Evolutionary conservation across 2,797 vertebrate species (phyloP).

Genomic region (Pantherophis vulpinus): DNA sequence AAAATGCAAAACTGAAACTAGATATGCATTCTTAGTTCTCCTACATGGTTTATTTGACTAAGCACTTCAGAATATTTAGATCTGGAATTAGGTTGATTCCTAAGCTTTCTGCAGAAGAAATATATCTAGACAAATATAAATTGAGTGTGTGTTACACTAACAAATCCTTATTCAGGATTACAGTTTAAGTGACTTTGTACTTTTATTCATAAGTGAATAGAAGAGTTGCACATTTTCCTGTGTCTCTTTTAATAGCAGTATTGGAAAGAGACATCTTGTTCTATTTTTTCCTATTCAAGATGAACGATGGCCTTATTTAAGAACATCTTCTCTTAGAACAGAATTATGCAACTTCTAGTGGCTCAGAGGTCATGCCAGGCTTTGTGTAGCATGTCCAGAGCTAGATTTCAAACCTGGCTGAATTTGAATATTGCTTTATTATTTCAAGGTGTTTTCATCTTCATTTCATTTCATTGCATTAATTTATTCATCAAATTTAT

Average conservation of each 20-base stretch:
- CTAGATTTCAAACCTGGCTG: neutral
- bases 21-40: neutral
- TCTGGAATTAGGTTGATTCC: accelerated
- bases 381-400: neutral
- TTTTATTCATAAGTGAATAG: neutral
- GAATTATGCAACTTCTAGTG: neutral
- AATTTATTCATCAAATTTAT: neutral
- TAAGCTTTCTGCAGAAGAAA: constrained; percentile 21
- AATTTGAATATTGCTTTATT: neutral
- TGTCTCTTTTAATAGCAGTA: neutral
- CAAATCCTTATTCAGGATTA: neutral
- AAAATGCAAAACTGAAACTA: neutral
- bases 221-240: too few relatives aligned
- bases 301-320: neutral
- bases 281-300: neutral
- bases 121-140: neutral
- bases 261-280: neutral
- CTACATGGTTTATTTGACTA: neutral
- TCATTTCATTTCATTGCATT: neutral
- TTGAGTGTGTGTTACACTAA: constrained; percentile 1
- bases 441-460: neutral
- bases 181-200: constrained; percentile 11
- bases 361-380: neutral
- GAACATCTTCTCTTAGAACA: neutral
- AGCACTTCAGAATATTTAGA: constrained; percentile 12